phyloP scores from a whole-genome alignment of 2,888 invertebrate species.

The Oscheius sp. region DNA sequence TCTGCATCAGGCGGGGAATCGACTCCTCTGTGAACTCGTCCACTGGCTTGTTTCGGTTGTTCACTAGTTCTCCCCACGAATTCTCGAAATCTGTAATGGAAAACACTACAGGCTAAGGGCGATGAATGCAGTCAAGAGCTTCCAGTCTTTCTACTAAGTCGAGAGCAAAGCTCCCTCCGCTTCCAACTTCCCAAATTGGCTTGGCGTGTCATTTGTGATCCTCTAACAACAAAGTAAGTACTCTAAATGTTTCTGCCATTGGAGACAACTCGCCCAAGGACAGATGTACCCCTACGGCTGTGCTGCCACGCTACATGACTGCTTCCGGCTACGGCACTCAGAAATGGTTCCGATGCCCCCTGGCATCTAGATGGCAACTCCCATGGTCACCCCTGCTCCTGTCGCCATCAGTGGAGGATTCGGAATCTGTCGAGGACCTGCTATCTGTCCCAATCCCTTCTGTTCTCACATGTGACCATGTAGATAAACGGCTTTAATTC shows the following conservation, averaged over 20 bases:
- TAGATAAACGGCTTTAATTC: not conserved
- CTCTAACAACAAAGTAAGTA: not conserved
- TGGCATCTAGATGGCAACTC: too few species aligned
- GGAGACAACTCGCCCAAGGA: not conserved
- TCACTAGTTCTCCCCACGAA: constrained; percentile 7
- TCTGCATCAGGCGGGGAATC: constrained; percentile 37
- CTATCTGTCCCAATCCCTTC: not conserved
- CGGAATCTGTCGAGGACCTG: not conserved
- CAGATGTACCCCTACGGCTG: too few species aligned
- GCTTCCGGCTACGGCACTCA: not conserved
- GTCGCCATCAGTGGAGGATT: too few species aligned
- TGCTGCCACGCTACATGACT: not conserved
- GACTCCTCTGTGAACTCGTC: constrained; percentile 12
- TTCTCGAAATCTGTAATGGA: constrained; percentile 9
- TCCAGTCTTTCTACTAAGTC: too few species aligned
- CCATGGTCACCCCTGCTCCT: too few species aligned
- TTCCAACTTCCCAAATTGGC: too few species aligned
- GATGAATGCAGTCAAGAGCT: not conserved
- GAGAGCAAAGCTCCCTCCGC: too few species aligned
- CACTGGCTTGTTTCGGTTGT: not conserved
- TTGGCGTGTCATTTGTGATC: too few species aligned
- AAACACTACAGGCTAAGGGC: not conserved
- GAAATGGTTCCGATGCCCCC: not conserved
- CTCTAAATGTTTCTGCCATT: not conserved
- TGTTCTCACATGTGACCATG: not conserved